phyloP scores from a whole-genome alignment of 2,113 vertebrate genomes.

The Scomber japonicus region DNA sequence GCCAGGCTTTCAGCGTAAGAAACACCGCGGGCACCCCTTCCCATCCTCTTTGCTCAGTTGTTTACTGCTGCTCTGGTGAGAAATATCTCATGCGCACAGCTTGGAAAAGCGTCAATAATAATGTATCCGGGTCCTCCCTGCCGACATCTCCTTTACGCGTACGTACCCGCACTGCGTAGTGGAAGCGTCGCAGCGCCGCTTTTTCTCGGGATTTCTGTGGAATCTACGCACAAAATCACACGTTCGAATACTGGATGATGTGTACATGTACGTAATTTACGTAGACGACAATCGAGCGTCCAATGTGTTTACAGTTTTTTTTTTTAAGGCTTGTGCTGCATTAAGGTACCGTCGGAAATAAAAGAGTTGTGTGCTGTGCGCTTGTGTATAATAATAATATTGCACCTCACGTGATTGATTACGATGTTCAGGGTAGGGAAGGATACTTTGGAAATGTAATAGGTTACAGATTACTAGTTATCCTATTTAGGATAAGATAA shows the following conservation, averaged over 20 bases:
- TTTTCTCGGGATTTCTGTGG: constrained; percentile 32
- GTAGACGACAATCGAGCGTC: constrained; percentile 12
- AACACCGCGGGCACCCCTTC: constrained; percentile 39
- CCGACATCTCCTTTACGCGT: constrained; percentile 43
- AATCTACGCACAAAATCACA: neutral
- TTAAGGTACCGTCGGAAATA: constrained; percentile 21
- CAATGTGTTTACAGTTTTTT: constrained; percentile 38
- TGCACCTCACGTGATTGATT: no score
- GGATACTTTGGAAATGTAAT: no score
- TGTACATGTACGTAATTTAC: neutral
- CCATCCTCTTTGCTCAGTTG: constrained; percentile 62
- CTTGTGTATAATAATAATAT: no score
- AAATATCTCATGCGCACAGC: constrained; percentile 9
- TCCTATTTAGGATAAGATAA: no score
- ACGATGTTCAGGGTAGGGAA: no score
- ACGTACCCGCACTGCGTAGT: constrained; percentile 67
- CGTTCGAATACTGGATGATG: fast-evolving
- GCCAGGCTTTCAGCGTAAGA: constrained; percentile 40
- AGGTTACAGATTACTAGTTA: no score
- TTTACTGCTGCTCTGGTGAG: neutral
- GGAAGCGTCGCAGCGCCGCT: constrained; percentile 38
- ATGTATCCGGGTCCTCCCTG: constrained; percentile 47
- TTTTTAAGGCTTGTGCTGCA: neutral
- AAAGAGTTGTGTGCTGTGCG: no score
- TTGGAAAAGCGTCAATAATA: constrained; percentile 54